These are phyloP conservation scores for Ophioninae sp. DNA, from an alignment of 2,888 invertebrate species.

Conservation along the genomic window DNA sequence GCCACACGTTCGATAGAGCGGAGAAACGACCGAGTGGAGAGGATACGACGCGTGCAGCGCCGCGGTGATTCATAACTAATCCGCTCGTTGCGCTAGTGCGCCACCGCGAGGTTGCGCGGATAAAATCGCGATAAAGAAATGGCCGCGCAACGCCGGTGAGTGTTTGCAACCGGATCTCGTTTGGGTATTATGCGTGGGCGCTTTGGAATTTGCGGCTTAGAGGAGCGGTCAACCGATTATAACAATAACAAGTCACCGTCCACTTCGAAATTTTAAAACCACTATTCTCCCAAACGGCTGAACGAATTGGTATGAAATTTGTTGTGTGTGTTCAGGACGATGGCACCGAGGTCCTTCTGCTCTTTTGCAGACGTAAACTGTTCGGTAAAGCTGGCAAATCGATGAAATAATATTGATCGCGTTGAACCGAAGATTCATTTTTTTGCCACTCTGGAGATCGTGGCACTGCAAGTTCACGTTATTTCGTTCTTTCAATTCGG, in stretches of 20 bases:
- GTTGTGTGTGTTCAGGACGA: too few species aligned
- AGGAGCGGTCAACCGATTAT: background rate
- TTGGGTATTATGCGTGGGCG: background rate
- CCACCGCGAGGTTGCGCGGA: slow-evolving; percentile 27
- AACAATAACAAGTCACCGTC: too few species aligned
- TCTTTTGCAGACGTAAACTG: too few species aligned
- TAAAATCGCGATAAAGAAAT: slow-evolving; percentile 49
- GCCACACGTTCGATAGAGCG: background rate
- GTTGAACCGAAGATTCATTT: background rate
- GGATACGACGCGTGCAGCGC: background rate
- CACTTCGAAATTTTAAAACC: too few species aligned
- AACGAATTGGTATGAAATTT: too few species aligned
- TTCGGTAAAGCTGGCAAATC: too few species aligned
- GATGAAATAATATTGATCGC: too few species aligned
- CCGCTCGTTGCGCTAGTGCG: slow-evolving; percentile 33
- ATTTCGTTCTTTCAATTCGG: background rate
- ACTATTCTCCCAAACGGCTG: too few species aligned
- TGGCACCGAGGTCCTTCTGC: too few species aligned
- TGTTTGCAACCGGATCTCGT: background rate
- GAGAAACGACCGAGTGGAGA: background rate
- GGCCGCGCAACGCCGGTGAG: background rate
- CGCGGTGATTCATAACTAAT: slow-evolving; percentile 52
- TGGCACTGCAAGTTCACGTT: background rate
- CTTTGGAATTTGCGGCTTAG: background rate
- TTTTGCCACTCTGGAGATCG: background rate